phyloP scores from a whole-genome alignment of 2,797 vertebrate species.

The Cirrhinus molitorella region DNA sequence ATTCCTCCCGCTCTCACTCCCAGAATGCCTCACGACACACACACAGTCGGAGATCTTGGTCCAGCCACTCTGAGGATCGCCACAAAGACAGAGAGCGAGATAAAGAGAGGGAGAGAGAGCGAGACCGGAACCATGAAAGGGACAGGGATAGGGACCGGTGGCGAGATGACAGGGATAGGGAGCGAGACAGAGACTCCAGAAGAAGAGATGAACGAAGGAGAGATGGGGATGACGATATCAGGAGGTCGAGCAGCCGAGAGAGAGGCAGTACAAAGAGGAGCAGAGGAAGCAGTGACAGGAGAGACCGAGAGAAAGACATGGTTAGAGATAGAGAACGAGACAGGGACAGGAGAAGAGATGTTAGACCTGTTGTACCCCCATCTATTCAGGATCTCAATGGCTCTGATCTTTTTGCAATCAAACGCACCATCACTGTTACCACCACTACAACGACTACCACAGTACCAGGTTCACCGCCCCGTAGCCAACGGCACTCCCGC shows the following conservation, averaged over 20 bases:
- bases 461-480: constrained; percentile 76
- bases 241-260: constrained; percentile 70
- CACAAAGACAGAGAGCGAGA: constrained; percentile 62
- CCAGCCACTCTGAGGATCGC: constrained; percentile 74
- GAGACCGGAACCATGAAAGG: constrained; percentile 56
- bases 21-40: constrained; percentile 74
- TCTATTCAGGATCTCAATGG: constrained; percentile 95
- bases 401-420: constrained; percentile 91
- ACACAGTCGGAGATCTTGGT: constrained; percentile 76
- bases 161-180: constrained; percentile 58
- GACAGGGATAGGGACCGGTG: constrained; percentile 63
- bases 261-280: constrained; percentile 66
- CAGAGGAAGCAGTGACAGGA: constrained; percentile 61
- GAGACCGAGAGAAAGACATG: constrained; percentile 69
- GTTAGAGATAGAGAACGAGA: constrained; percentile 67
- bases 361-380: constrained; percentile 87
- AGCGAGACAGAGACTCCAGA: constrained; percentile 67
- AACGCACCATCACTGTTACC: constrained; percentile 92
- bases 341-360: constrained; percentile 75
- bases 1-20: constrained; percentile 69
- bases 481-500: constrained; percentile 62
- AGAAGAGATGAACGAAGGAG: constrained; percentile 60
- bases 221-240: constrained; percentile 75
- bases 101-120: constrained; percentile 64
- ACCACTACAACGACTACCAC: constrained; percentile 81